Base-by-base conservation (phyloP, 2,113 vertebrate species). In the Plecturocebus donacophilus region DNA sequence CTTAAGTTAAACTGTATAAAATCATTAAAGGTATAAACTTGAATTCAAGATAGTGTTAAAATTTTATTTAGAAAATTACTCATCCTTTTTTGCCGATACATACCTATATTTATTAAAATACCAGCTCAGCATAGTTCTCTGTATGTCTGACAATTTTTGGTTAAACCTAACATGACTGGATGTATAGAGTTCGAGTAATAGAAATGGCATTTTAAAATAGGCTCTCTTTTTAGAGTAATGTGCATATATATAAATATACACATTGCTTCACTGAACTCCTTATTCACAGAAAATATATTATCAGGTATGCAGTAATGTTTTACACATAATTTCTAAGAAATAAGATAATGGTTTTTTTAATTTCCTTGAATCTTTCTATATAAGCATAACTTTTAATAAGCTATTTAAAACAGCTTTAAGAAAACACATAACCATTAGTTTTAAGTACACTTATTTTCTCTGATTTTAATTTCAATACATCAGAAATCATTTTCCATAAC, bases 401-500 rank as follows among this genome's bases (percentile, higher is more conserved):
- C 16, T 32, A 81, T 49, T 66, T 80, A 58, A 49, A 94, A 64
- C 9, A 82, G 4, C 25, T 92, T 75, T 70, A 81, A 84, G 45
- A 89, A 91, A 84, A 77, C 58, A 68, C 0, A 30, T n/a, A 40
- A 19, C 11, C 45, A n/a, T 58, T 80, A 56, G 2, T 61, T 91
- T 76, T 27, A 90, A 93, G 56, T 83, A 86, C 1, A 61, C 32
- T 19, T 42, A 45, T 83, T 88, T 90, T 14, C 8, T 66, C 1
- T 56, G 32, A 56, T 66, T 95, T 89, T 95, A 71, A 97, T 66
- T 61, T 73, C 4, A 90, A 2, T 70, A 45, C 56, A 38, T 64
- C 61, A 85, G 77, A 96, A 84, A 56, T 87, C 5, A 42, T 71
- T 86, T 80, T 71, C 5, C 2, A 11, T 16, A 38, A 17, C 42